Evolutionary conservation across 2,113 vertebrate genomes (phyloP).

Genomic region (Zosterops borbonicus): DNA sequence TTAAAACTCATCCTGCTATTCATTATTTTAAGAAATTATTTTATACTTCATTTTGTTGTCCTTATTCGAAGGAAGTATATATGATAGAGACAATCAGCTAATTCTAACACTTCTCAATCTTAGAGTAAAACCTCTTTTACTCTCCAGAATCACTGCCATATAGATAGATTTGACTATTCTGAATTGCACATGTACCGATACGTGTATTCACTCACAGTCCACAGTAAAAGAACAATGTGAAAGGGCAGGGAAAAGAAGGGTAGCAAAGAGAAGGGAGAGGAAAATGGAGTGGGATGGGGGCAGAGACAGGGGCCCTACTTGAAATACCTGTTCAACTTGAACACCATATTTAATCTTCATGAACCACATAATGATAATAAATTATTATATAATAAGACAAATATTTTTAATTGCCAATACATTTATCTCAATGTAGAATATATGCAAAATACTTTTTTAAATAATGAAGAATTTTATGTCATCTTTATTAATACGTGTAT

Average conservation of each 20-base stretch:
- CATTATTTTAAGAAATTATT: not conserved
- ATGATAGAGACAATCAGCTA: not conserved
- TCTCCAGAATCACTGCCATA: not conserved
- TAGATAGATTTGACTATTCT: not conserved
- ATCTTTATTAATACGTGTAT: not conserved
- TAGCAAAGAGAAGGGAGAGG: not conserved
- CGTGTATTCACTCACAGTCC: not conserved
- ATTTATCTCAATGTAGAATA: not conserved
- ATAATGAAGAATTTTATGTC: not conserved
- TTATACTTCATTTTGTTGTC: not conserved
- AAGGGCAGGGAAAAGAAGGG: not conserved
- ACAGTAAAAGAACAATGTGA: not conserved
- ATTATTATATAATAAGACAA: not conserved
- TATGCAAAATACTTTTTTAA: not conserved
- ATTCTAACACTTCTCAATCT: not conserved
- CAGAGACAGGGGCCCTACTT: not conserved
- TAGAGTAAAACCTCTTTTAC: not conserved
- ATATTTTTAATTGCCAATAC: not conserved
- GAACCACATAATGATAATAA: not conserved
- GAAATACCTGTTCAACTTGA: not conserved
- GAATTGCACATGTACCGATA: not conserved
- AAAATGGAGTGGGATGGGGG: accelerated
- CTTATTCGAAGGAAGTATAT: not conserved
- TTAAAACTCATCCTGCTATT: not conserved
- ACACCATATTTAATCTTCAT: not conserved